These are phyloP conservation scores for Griposia aprilina DNA, from an alignment of 2,888 invertebrate genomes.

Conservation along the genomic window DNA sequence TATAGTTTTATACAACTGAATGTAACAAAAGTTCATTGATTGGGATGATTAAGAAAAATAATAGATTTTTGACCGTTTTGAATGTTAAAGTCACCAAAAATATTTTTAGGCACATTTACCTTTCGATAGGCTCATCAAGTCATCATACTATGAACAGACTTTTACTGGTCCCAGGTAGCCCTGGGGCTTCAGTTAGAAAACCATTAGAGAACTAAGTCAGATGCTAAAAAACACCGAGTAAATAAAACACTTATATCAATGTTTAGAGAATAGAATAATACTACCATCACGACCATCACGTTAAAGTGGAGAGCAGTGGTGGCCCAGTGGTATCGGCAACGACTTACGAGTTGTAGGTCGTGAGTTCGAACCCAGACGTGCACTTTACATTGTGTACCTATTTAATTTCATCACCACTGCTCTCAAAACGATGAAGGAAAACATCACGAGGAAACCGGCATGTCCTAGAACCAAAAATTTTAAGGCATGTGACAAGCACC, in stretches of 20 bases:
- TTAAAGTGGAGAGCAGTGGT: neutral
- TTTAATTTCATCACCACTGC: neutral
- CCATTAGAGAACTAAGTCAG: neutral
- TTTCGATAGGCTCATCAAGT: neutral
- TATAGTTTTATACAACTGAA: neutral
- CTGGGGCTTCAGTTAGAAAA: neutral
- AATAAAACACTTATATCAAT: neutral
- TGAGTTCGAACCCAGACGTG: neutral
- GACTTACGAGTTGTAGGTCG: neutral
- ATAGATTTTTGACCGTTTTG: neutral
- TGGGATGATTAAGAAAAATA: neutral
- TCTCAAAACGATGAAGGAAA: neutral
- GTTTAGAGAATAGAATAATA: neutral
- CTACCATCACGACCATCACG: neutral
- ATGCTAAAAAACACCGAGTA: neutral
- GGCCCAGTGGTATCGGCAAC: neutral
- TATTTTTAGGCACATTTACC: neutral
- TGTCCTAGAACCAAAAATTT: neutral
- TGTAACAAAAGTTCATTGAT: neutral
- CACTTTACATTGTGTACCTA: neutral
- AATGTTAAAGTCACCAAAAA: neutral
- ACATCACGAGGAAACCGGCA: neutral
- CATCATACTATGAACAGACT: neutral
- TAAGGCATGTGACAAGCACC: too few species aligned
- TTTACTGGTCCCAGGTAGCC: neutral